Percentiles rank a stretch among this genome's conserved stretches.
Evolutionary conservation across 2,113 vertebrate genomes (phyloP).

Genomic region (Chionomys nivalis): DNA sequence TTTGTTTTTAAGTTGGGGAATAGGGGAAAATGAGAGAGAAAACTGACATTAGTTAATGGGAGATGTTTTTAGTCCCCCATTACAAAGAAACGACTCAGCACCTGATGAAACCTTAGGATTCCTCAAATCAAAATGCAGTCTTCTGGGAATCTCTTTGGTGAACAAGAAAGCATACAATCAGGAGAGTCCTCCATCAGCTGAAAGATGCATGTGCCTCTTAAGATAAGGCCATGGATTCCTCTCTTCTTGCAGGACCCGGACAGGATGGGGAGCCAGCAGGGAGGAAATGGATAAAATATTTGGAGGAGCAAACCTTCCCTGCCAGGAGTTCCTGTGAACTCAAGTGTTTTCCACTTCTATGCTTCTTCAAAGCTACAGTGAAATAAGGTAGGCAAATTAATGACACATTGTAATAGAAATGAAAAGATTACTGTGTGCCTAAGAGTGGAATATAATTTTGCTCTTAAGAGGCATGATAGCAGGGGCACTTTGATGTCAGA

Average conservation of each 20-base stretch:
- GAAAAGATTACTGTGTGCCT: conserved; percentile 54
- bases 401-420: conserved; percentile 67
- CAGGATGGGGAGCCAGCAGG: conserved; percentile 57
- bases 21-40: conserved; percentile 39
- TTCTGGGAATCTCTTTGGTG: conserved; percentile 79
- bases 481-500: conserved; percentile 66
- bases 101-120: conserved; percentile 77
- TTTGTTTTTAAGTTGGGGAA: conserved; percentile 26
- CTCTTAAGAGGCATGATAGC: conserved; percentile 55
- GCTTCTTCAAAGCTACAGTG: conserved; percentile 72
- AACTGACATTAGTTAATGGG: conserved; percentile 31
- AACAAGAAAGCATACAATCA: conserved; percentile 66
- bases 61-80: conserved; percentile 32
- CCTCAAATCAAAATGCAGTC: conserved; percentile 71
- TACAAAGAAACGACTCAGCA: conserved; percentile 66
- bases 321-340: conserved; percentile 74
- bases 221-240: conserved; percentile 78
- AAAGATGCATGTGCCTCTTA: conserved; percentile 77
- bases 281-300: conserved; percentile 80
- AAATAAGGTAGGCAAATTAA: conserved; percentile 76
- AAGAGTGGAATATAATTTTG: conserved; percentile 58
- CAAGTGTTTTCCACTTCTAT: conserved; percentile 63
- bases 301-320: conserved; percentile 62
- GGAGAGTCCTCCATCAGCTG: conserved; percentile 78
- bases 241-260: conserved; percentile 77